Base-by-base conservation (phyloP, 2,888 invertebrate species). In the Noctua comes region DNA sequence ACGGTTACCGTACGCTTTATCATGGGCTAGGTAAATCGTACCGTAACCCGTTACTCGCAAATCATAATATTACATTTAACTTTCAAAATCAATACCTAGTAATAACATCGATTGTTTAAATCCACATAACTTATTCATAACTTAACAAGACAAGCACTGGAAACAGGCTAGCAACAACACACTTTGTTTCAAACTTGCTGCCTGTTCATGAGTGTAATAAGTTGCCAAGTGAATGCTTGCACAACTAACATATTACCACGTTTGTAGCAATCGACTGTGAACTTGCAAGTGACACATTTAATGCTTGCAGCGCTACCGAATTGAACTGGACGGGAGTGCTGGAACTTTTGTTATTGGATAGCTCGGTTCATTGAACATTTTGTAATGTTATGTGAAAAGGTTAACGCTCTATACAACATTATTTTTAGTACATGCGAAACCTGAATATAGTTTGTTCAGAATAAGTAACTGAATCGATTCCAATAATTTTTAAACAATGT, bases 231-330 rank as follows among this genome's bases (percentile, higher is more conserved):
- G 72, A 72, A 76, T 68, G 54, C 84, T 83, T 57, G 51, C 76
- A 70, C 74, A 77, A 84, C 73, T 79, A 86, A 86, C 79, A 76
- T 79, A 86, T 83, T 79, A 75, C 80, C 46, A 46, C 76, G 36
- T 46, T 86, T 79, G 74, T 75, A 80, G 64, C 73, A 75, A 85
- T 84, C 59, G 64, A 66, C 51, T 72, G n/a, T 59, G 43, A 77
- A 86, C 73, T 83, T 83, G 87, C 84, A 79, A 73, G 76, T 79
- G 82, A 82, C 86, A 82, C 68, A 77, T 81, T 80, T 71, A 85
- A 86, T 82, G 79, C 70, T 65, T 73, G 74, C 69, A 62, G 36
- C 21, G 74, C 51, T 68, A 69, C 66, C 66, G 71, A 75, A 72
- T 68, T 73, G 24, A 40, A 72, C 59, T 21, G 48, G 68, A 72